Evolutionary conservation across 1,140 invertebrate genomes (phyloP), one percentile per base, ranked within the genome.

Genomic region (Ceratoteleas bidentatus): DNA sequence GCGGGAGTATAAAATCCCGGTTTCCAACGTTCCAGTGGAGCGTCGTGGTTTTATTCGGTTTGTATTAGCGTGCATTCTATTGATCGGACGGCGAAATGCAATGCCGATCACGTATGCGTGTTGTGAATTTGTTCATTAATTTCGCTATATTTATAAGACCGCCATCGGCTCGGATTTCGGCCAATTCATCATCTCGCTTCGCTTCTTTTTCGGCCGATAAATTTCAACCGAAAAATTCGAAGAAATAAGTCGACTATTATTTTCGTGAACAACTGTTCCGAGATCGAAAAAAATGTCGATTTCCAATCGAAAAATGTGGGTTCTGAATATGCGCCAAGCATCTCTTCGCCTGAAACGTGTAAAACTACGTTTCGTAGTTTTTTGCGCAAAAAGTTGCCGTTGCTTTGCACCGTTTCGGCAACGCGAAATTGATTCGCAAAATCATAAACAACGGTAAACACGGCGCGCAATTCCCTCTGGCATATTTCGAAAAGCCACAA

Each of bases 91-190:
- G 4, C 11, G 10, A 57, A 49, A 58, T 32, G 10, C 36, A 50
- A 69, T 69, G 54, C 66, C 9, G 66, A 60, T 60, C 66, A 69
- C 66, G 56, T 69, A 32, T 16, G 14, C 40, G 36, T 69, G 58
- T 69, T 69, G 54, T 58, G 54, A 60, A 69, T 69, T 56, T 50
- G 66, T 69, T 58, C 56, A 69, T 69, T 69, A 69, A 69, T 69
- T 58, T 69, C 14, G 16, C 66, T 58, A 40, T 60, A 69, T 58
- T 49, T 68, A 38, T 49, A 49, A 38, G 32, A 6, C 10, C 24
- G 10, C 5, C 13, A 32, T 40, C 16, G 10, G 40, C 49, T 47
- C 32, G 32, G 36, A 52, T 49, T 68, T 53, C 13, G 8, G 40
- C 13, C 14, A n/a, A 32, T 53, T 53, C n/a, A 24, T 38, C 13